Evolutionary conservation across 2,113 vertebrate species (phyloP), one percentile per base, ranked within the genome.

Genomic region (Pelecanus crispus): DNA sequence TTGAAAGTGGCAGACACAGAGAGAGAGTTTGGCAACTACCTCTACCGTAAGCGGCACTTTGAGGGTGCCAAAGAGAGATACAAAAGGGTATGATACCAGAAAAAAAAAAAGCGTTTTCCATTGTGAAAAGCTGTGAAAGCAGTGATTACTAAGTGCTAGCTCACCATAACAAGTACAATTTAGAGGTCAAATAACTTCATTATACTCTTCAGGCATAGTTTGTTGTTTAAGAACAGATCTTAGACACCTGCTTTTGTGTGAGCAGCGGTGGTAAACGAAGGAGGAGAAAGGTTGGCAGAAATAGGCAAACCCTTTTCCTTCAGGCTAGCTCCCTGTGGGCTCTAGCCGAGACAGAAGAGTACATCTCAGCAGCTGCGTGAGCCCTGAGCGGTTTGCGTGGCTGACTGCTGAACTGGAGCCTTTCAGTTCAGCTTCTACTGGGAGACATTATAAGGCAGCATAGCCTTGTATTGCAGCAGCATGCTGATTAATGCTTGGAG

Each of bases 11-110:
- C 98, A 67, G 92, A 96, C 44, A 98, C 98, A 0, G 97, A 99
- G 63, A 98, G 98, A 49, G 96, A 97, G 92, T 99, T 99, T 92
- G 99, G 99, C 77, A 99, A 99, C 97, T 98, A 99, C 88, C 98
- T 98, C 83, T 99, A 99, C 97, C 97, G 93, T 13, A 98, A 98
- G 78, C 97, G 87, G 26, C 77, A 80, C 42, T 99, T 98, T 15
- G 44, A 89, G 47, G 93, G 97, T 49, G 99, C 99, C 92, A 99
- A 98, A 97, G 97, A 98, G 71, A 97, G 98, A 84, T 99, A 99
- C 68, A 99, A 99, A 95, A 98, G 97, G 98, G 99, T 99, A 97
- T 5, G 94, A 68, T 31, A 65, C 7, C 31, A 68, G 50, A 34
- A 74, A 67, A 52, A 67, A 52, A 44, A 49, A 42, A 52, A 1